A percentile compares a stretch with the other conserved stretches of the same genome.
These are phyloP conservation scores for Cichladusa arquata DNA, from an alignment of 2,113 vertebrate species.

Conservation along the genomic window DNA sequence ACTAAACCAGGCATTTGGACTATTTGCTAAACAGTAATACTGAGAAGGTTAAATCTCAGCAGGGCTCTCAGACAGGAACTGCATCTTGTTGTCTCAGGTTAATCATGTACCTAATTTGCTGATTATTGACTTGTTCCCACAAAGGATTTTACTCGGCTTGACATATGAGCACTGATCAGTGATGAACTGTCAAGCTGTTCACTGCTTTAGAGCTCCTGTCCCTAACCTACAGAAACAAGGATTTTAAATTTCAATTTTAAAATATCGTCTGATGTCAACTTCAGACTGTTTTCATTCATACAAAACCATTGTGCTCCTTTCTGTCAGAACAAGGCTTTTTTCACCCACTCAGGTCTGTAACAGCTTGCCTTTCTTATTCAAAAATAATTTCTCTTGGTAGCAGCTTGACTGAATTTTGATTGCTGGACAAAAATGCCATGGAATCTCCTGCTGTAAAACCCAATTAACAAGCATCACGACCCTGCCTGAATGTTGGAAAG, in stretches of 20 bases:
- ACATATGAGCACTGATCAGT: conserved; percentile 68
- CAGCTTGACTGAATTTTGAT: neutral
- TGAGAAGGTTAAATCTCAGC: conserved; percentile 74
- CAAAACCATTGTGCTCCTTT: neutral
- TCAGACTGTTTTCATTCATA: conserved; percentile 30
- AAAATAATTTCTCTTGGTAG: neutral
- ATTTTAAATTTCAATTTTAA: conserved; percentile 63
- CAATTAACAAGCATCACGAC: neutral
- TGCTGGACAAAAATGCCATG: neutral
- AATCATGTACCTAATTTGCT: conserved; percentile 82
- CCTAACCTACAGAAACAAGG: conserved; percentile 53
- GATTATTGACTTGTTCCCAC: conserved; percentile 79
- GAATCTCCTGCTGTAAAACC: neutral
- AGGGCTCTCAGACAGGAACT: conserved; percentile 68
- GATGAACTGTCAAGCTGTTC: conserved; percentile 73
- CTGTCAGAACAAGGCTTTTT: conserved; percentile 11
- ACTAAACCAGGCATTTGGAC: conserved; percentile 72
- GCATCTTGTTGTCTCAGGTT: conserved; percentile 75
- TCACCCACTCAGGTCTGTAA: neutral
- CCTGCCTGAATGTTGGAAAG: neutral
- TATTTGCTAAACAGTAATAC: conserved; percentile 74
- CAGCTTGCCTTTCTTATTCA: neutral
- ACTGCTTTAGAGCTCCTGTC: conserved; percentile 57
- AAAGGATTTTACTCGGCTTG: conserved; percentile 75
- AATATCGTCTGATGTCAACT: conserved; percentile 19